These are phyloP conservation scores for Campoletis raptor DNA, from an alignment of 2,888 invertebrate species.

Conservation along the genomic window DNA sequence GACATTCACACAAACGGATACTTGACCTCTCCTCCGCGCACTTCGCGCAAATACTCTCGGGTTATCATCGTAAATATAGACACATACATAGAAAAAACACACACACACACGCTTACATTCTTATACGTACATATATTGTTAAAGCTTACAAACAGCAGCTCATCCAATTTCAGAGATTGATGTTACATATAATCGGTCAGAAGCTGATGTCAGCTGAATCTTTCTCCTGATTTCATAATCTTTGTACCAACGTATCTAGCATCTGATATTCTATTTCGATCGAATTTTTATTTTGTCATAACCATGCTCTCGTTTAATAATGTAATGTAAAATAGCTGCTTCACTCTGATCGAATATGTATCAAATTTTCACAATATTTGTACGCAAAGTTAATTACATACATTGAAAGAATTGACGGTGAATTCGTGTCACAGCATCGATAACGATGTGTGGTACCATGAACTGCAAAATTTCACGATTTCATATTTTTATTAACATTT, in stretches of 20 bases:
- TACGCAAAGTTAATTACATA: too few species aligned
- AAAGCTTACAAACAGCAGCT: constrained; percentile 23
- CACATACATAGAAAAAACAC: neutral
- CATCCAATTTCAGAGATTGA: constrained; percentile 32
- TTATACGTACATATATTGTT: neutral
- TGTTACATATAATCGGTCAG: neutral
- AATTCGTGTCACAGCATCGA: too few species aligned
- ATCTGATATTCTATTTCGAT: too few species aligned
- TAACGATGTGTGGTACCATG: too few species aligned
- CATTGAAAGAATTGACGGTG: too few species aligned
- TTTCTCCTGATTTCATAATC: neutral
- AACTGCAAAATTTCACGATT: too few species aligned
- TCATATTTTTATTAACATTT: too few species aligned
- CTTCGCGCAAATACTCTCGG: constrained; percentile 12
- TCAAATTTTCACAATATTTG: too few species aligned
- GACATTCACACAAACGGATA: neutral
- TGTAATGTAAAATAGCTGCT: neutral
- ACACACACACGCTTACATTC: neutral
- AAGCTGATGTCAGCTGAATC: neutral
- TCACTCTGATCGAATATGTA: too few species aligned
- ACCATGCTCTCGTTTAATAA: too few species aligned
- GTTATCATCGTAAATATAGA: constrained; percentile 4
- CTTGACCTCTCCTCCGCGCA: constrained; percentile 1
- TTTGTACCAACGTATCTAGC: neutral
- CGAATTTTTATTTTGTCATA: too few species aligned